Evolutionary conservation across 2,113 vertebrate species (phyloP), one percentile per base, ranked within the genome.

Genomic region (Formicarius rufipectus): DNA sequence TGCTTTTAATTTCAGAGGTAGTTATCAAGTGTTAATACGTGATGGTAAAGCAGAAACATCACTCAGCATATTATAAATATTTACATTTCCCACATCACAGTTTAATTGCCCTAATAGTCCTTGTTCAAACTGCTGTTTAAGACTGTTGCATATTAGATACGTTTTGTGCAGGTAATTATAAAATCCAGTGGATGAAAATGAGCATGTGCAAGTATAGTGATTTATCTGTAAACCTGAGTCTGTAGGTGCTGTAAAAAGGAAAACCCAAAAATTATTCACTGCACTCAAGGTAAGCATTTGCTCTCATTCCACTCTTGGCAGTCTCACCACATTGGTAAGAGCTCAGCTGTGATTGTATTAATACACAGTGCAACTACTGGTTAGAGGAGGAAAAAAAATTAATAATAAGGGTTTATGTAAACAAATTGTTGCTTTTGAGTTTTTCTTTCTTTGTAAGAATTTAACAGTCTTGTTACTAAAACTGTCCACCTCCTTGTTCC

Each of bases 91-190:
- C 20, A 31, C 33, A 49, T 37, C 12, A 42, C 27, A 33, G 24
- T 78, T 12, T 72, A 76, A 89, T 93, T 94, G 80, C 52, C 69
- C 12, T 85, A 63, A 66, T 28, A 73, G 49, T 23, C 72, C 68
- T 93, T 59, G 9, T 72, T 84, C 50, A 59, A 74, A 37, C 10
- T 90, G 78, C 55, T 88, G 17, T 69, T 77, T 50, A 77, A 71
- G 53, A 30, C 25, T 53, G 33, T 59, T 91, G 52, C 8, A 3
- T 69, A 83, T 94, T 72, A 86, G 82, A 67, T 87, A 72, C 56
- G 71, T 55, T 49, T 40, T 44, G 37, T 84, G 37, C 25, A 68
- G 56, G 47, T 69, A 88, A 94, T 96, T 93, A 1, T 37, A 47
- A 45, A 92, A 84, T 49, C 15, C 49, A 83, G 31, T 19, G 62